Evolutionary conservation across 1,140 invertebrate genomes (phyloP).

Genomic region (Drosophila simulans): DNA sequence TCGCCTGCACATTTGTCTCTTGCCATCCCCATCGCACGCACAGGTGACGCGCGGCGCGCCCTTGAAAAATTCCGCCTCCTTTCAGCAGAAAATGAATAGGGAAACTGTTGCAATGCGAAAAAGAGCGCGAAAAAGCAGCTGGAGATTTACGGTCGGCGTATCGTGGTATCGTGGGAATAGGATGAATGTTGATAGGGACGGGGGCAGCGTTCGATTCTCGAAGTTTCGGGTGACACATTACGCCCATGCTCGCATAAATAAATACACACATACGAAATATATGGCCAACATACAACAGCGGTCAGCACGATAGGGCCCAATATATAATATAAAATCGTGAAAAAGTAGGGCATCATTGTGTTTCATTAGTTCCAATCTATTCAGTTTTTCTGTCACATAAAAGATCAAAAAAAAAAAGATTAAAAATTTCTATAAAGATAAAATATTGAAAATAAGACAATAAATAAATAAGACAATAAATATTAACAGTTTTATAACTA

Average conservation of each 20-base stretch:
- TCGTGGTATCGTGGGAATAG: neutral
- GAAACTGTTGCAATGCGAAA: constrained; percentile 36
- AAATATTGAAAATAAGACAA: too few relatives aligned
- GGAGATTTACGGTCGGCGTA: constrained; percentile 4
- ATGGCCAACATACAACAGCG: constrained; percentile 4
- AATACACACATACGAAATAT: constrained; percentile 12
- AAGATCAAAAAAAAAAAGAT: too few relatives aligned
- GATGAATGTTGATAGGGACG: neutral
- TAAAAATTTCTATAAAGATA: too few relatives aligned
- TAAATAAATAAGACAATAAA: too few relatives aligned
- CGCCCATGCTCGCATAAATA: constrained; percentile 19
- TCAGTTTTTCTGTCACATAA: too few relatives aligned
- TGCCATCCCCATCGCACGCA: constrained; percentile 26
- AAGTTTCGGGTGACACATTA: constrained; percentile 45
- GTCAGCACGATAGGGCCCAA: neutral
- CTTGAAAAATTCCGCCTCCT: constrained; percentile 52
- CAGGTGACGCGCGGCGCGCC: constrained; percentile 60
- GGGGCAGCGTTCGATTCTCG: constrained; percentile 20
- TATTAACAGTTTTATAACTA: too few relatives aligned
- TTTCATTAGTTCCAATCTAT: too few relatives aligned
- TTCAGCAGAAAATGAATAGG: constrained; percentile 10
- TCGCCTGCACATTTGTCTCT: constrained; percentile 6
- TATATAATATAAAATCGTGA: too few relatives aligned
- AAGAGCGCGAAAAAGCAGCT: constrained; percentile 61
- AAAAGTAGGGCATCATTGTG: neutral